Conservation (phyloP, 2,797 vertebrate genomes). For the Pseudopleuronectes americanus region DNA sequence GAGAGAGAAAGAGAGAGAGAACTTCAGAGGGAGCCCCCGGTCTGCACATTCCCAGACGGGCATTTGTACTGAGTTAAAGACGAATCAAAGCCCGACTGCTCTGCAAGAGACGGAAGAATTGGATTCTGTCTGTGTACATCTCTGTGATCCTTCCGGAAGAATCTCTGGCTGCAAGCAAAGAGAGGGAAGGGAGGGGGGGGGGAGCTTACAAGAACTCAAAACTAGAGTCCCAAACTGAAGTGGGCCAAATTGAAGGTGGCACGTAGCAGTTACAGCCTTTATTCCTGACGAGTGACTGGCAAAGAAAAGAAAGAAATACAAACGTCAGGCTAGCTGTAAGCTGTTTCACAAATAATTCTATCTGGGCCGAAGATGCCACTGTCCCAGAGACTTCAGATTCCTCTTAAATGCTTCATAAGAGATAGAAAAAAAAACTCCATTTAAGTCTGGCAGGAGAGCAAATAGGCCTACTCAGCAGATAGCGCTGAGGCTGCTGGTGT, state of each 20-base stretch:
- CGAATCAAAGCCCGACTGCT: constrained; percentile 79
- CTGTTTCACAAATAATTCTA: constrained; percentile 65
- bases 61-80: constrained; percentile 79
- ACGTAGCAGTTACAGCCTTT: constrained; percentile 73
- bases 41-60: constrained; percentile 84
- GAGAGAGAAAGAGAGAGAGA: constrained; percentile 55
- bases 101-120: constrained; percentile 75
- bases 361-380: constrained; percentile 64
- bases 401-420: constrained; percentile 76
- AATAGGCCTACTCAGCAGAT: constrained; percentile 85
- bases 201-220: constrained; percentile 72
- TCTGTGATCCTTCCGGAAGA: constrained; percentile 81
- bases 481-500: constrained; percentile 73
- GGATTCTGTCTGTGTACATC: constrained; percentile 71
- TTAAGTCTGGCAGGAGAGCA: constrained; percentile 78
- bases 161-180: constrained; percentile 66
- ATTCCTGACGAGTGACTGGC: constrained; percentile 77
- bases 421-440: constrained; percentile 67
- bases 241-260: constrained; percentile 78
- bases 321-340: constrained; percentile 57
- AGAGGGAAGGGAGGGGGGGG: background rate
- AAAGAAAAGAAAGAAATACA: constrained; percentile 59
- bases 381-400: constrained; percentile 71
- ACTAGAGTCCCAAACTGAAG: constrained; percentile 59
- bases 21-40: constrained; percentile 88